phyloP scores from a whole-genome alignment of 1,140 invertebrate genomes.

The Diorhabda carinulata region DNA sequence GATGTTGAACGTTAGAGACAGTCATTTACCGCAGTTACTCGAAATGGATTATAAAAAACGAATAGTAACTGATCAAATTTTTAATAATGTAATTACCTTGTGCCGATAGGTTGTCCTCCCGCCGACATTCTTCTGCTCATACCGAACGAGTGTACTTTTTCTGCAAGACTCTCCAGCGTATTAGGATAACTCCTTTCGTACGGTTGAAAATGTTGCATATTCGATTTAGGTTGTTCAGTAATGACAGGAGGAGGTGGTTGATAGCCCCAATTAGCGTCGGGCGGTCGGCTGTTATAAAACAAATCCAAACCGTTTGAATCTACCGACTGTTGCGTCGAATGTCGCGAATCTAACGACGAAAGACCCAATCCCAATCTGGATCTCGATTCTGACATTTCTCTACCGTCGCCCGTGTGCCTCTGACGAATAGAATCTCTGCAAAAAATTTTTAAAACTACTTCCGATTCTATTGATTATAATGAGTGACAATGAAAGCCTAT shows the following conservation, averaged over 20 bases:
- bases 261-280: conserved; percentile 51
- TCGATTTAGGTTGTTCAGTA: conserved; percentile 81
- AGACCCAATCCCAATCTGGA: conserved; percentile 67
- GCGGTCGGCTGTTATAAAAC: conserved; percentile 71
- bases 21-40: no score
- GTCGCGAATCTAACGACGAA: conserved; percentile 48
- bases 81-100: conserved; percentile 26
- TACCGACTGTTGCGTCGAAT: conserved; percentile 32
- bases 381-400: conserved; percentile 70
- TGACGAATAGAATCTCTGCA: conserved; percentile 49
- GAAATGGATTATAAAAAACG: no score
- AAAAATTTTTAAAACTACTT: conserved; percentile 4
- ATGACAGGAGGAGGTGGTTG: conserved; percentile 76
- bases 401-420: conserved; percentile 61
- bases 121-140: conserved; percentile 54
- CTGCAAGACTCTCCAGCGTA: conserved; percentile 82
- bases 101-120: conserved; percentile 48
- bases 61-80: no score
- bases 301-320: conserved; percentile 72
- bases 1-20: no score
- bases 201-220: conserved; percentile 75
- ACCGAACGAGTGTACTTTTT: conserved; percentile 80
- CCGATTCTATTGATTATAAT: no score
- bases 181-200: conserved; percentile 83
- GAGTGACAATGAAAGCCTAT: no score